Conservation (phyloP, 2,888 invertebrate species). For the Pasiphila rectangulata region DNA sequence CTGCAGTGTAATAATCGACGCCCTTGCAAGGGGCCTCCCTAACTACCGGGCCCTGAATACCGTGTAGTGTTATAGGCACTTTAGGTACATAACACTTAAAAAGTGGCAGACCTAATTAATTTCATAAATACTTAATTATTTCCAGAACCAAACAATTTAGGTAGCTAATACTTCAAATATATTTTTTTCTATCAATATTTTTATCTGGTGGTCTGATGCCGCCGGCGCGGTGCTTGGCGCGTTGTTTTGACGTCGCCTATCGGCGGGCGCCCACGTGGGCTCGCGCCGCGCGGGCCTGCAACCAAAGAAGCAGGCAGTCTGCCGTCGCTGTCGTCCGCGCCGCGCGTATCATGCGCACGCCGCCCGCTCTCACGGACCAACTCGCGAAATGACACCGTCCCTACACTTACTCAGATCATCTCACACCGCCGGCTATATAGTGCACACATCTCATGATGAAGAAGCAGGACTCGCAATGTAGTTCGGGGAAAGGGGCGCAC, state of each 20-base stretch:
- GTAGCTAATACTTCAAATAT: no score
- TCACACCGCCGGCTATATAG: slow-evolving; percentile 42
- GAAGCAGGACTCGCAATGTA: slow-evolving; percentile 56
- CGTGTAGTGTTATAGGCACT: no score
- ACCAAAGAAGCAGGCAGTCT: slow-evolving; percentile 51
- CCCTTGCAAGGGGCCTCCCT: no score
- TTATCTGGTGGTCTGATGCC: slow-evolving; percentile 6
- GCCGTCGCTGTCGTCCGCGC: slow-evolving; percentile 54
- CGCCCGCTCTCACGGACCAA: slow-evolving; percentile 33
- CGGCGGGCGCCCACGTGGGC: slow-evolving; percentile 58
- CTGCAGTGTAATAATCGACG: no score
- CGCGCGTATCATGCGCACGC: slow-evolving; percentile 43
- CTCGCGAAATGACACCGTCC: slow-evolving; percentile 58
- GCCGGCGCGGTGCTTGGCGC: slow-evolving; percentile 11
- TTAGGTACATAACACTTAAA: no score
- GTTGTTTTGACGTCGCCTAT: slow-evolving; percentile 53
- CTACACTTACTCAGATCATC: slow-evolving; percentile 34
- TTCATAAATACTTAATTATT: no score
- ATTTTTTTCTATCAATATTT: slow-evolving; percentile 10
- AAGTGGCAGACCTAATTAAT: no score
- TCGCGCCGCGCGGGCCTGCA: slow-evolving; percentile 18
- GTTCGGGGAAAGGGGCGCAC: slow-evolving; percentile 48
- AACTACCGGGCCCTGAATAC: no score
- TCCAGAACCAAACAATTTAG: no score
- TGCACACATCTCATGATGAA: slow-evolving; percentile 55